These are phyloP conservation scores for Antennarius maculatus DNA, from an alignment of 2,797 vertebrate genomes.

Conservation along the genomic window DNA sequence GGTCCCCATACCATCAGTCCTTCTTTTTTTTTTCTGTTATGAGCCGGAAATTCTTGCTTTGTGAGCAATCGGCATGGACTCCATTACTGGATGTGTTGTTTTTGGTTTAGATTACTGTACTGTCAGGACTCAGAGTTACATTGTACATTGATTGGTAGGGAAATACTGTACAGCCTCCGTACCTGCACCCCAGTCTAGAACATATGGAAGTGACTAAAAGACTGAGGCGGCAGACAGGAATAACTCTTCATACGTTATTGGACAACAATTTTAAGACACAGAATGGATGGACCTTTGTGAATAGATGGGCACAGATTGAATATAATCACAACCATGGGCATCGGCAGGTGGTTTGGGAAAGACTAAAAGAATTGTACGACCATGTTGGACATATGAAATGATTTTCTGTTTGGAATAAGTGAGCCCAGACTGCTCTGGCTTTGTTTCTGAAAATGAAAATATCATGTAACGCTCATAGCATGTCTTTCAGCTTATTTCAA, in stretches of 20 bases:
- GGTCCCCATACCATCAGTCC: constrained; percentile 25
- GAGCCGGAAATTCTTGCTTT: constrained; percentile 64
- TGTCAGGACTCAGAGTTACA: constrained; percentile 36
- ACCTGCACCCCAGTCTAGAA: constrained; percentile 41
- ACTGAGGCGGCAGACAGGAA: constrained; percentile 37
- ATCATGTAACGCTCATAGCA: not conserved
- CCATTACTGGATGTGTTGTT: constrained; percentile 51
- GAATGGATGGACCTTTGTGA: constrained; percentile 14
- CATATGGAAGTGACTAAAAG: constrained; percentile 63
- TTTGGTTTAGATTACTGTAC: constrained; percentile 1
- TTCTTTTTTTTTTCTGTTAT: constrained; percentile 38
- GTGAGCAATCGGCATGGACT: constrained; percentile 49
- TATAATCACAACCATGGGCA: constrained; percentile 15
- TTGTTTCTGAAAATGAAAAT: not conserved
- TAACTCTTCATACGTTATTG: constrained; percentile 28
- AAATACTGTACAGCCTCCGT: constrained; percentile 22
- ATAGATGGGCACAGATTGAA: constrained; percentile 1
- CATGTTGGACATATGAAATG: not conserved
- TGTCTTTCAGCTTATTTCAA: constrained; percentile 4
- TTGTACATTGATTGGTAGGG: constrained; percentile 44
- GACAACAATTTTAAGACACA: constrained; percentile 24
- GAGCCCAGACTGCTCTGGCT: not conserved
- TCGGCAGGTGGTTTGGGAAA: not conserved
- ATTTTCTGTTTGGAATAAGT: constrained; percentile 3
- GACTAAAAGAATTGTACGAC: not conserved